Evolutionary conservation across 1,140 invertebrate genomes (phyloP).

Genomic region (Aphelenchoides fujianensis): DNA sequence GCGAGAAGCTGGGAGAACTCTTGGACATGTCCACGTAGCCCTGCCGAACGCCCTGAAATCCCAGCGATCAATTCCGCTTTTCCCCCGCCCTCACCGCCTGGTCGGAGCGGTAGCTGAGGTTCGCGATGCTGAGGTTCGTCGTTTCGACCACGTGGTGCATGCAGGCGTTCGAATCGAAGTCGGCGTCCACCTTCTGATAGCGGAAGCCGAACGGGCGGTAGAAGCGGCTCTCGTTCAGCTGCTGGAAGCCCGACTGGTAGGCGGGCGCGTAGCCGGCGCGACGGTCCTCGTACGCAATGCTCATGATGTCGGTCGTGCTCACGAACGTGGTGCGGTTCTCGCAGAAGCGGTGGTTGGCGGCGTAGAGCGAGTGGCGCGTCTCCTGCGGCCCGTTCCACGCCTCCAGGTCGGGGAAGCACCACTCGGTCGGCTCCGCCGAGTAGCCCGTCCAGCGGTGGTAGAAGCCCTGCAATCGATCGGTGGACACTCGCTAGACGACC

Average conservation of each 20-base stretch:
- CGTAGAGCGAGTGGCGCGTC: slow-evolving; percentile 3
- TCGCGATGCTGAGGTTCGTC: slow-evolving; percentile 22
- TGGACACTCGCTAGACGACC: background rate
- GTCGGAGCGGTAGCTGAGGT: background rate
- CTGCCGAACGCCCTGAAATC: no score
- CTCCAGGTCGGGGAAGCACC: slow-evolving; percentile 34
- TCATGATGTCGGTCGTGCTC: slow-evolving; percentile 41
- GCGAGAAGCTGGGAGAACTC: no score
- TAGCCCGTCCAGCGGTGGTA: background rate
- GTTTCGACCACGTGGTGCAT: slow-evolving; percentile 31
- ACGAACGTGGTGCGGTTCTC: slow-evolving; percentile 44
- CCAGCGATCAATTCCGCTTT: no score
- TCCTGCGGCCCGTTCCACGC: slow-evolving; percentile 38
- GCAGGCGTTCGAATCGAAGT: slow-evolving; percentile 41
- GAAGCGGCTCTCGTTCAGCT: slow-evolving; percentile 20
- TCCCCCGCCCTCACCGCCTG: background rate
- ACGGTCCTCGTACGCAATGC: slow-evolving; percentile 35
- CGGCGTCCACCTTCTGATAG: slow-evolving; percentile 27
- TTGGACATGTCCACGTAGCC: no score
- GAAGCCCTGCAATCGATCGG: slow-evolving; percentile 5
- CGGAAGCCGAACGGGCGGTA: slow-evolving; percentile 15
- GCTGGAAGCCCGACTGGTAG: slow-evolving; percentile 7
- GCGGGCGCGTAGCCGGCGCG: slow-evolving; percentile 2
- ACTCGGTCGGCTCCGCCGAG: background rate
- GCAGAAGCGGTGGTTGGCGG: slow-evolving; percentile 39